These are phyloP conservation scores for Sinocyclocheilus grahami DNA, from an alignment of 2,113 vertebrate genomes.

Conservation along the genomic window DNA sequence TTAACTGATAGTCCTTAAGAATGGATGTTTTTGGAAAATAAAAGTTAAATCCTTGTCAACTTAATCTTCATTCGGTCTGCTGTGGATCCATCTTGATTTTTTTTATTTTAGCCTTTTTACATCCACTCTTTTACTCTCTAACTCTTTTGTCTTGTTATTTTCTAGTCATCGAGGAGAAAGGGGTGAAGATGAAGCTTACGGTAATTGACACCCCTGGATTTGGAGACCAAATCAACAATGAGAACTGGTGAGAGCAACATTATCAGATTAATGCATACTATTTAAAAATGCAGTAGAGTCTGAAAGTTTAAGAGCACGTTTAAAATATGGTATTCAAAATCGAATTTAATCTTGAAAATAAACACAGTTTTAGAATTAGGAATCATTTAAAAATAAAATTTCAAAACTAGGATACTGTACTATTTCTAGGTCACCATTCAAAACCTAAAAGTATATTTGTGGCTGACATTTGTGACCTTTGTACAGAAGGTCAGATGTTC, in stretches of 20 bases:
- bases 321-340: not conserved
- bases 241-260: constrained; percentile 80
- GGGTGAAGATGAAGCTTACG: constrained; percentile 87
- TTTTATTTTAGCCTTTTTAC: not conserved
- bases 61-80: not conserved
- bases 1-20: constrained; percentile 35
- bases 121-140: not conserved
- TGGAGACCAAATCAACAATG: constrained; percentile 90
- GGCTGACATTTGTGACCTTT: constrained; percentile 15
- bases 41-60: not conserved
- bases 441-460: not conserved
- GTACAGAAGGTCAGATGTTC: not conserved
- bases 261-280: not conserved
- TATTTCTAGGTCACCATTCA: not conserved
- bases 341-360: not conserved
- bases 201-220: constrained; percentile 88
- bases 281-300: not conserved
- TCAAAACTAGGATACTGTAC: not conserved
- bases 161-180: constrained; percentile 86
- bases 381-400: not conserved
- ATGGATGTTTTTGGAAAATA: not conserved
- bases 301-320: not conserved
- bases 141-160: constrained; percentile 25
- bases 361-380: not conserved
- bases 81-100: not conserved